Evolutionary conservation across 2,888 invertebrate genomes (phyloP).

Genomic region (Caenorhabditis doughertyi): DNA sequence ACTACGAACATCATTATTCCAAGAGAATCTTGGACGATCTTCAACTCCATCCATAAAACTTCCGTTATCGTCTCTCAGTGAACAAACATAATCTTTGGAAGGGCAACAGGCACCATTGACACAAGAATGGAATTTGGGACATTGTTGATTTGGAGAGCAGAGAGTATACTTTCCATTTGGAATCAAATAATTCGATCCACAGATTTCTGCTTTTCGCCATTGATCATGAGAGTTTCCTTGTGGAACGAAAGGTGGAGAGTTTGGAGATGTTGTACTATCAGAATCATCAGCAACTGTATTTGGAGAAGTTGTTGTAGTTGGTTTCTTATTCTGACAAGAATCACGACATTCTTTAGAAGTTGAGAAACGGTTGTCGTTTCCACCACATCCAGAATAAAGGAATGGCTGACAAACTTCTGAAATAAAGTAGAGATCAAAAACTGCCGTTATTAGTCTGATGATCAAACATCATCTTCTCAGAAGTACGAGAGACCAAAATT

Average conservation of each 20-base stretch:
- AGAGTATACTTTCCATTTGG: slow-evolving; percentile 79
- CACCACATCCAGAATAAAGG: slow-evolving; percentile 78
- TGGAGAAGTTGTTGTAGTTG: slow-evolving; percentile 19
- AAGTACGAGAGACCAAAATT: slow-evolving; percentile 1
- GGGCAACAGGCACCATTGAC: slow-evolving; percentile 79
- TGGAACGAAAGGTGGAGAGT: slow-evolving; percentile 64
- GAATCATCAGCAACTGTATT: slow-evolving; percentile 41
- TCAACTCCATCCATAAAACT: slow-evolving; percentile 79
- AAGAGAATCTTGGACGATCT: slow-evolving; percentile 81
- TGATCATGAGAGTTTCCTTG: slow-evolving; percentile 71
- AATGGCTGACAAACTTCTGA: slow-evolving; percentile 81
- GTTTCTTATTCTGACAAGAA: slow-evolving; percentile 54
- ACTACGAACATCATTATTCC: slow-evolving; percentile 77
- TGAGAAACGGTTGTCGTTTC: slow-evolving; percentile 74
- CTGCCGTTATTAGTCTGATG: neutral
- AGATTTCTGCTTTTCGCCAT: slow-evolving; percentile 79
- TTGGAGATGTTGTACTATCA: slow-evolving; percentile 26
- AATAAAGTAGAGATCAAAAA: slow-evolving; percentile 12
- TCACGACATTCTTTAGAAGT: slow-evolving; percentile 69
- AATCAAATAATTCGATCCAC: slow-evolving; percentile 77
- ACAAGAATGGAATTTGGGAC: slow-evolving; percentile 79
- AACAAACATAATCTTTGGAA: slow-evolving; percentile 79
- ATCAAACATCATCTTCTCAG: neutral
- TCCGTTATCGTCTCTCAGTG: slow-evolving; percentile 79
- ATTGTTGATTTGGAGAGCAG: slow-evolving; percentile 67